These are phyloP conservation scores for Eolophus roseicapilla DNA, from an alignment of 2,113 vertebrate species.

Conservation along the genomic window DNA sequence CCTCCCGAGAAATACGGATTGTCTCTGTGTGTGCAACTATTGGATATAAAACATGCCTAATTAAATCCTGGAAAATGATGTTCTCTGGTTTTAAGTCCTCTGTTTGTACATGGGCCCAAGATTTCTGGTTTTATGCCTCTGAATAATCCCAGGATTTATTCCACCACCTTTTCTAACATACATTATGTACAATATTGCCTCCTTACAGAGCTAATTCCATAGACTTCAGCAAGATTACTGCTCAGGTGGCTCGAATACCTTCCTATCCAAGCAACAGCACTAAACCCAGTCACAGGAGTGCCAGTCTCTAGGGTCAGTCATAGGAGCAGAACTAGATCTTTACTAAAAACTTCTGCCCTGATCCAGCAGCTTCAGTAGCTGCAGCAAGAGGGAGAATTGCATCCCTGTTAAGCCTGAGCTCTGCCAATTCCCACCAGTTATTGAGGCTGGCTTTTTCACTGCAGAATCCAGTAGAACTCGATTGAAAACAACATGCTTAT, in stretches of 20 bases:
- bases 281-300: background rate
- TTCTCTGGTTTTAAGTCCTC: background rate
- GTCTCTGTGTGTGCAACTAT: background rate
- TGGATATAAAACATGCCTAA: background rate
- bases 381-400: background rate
- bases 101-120: background rate
- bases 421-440: background rate
- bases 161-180: background rate
- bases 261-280: background rate
- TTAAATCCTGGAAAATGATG: background rate
- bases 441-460: background rate
- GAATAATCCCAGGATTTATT: background rate
- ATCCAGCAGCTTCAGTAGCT: background rate
- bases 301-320: background rate
- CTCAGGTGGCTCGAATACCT: background rate
- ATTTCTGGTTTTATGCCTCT: background rate
- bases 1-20: background rate
- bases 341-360: background rate
- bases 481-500: background rate
- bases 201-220: background rate
- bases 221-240: background rate
- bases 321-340: background rate
- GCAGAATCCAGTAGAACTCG: background rate
- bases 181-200: background rate
- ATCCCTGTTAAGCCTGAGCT: background rate